Base-by-base conservation (phyloP, 2,797 vertebrate species). In the Mallotus villosus region DNA sequence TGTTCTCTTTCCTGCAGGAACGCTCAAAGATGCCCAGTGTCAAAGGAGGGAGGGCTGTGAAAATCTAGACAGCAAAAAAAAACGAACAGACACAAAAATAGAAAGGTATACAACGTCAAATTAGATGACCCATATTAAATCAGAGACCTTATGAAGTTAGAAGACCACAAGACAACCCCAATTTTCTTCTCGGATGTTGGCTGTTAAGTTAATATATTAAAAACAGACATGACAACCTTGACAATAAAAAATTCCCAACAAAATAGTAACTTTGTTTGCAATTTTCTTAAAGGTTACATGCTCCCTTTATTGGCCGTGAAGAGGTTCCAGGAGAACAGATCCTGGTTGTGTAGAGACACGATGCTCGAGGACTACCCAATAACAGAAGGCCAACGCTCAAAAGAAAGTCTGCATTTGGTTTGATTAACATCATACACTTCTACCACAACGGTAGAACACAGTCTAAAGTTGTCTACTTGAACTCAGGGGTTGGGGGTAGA, bases 1-100 rank as follows among this genome's bases (percentile, higher is more conserved):
- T 99, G 78, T 99, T 99, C 82, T 98, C 97, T 89, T 99, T 99
- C 76, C 94, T 92, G 86, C 97, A 99, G 0, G 97, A 97, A 76
- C 95, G 94, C 86, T 99, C 97, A 85, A 99, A 99, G 92, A 99
- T 99, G 83, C 97, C 97, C 81, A 99, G 91, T 63, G 97, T 98
- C 80, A 99, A 91, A 24, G 97, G 97, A 77, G 97, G 97, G 88
- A 99, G 92, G 62, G 97, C 97, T 37, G 97, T 99, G 84, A 99
- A 99, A 92, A 99, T 94, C 97, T 99, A 80, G 22, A 75, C 0
- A 4, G 27, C 27, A 29, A 25, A 29, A 2, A 29, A 29, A 29
- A 29, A 29, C 0, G 0, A 81, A 14, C 4, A 73, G 58, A 19
- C 55, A 59, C 64, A 53, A n/a, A 65, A 14, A 63, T 51, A 46